phyloP scores from a whole-genome alignment of 2,888 invertebrate species.

The Alviniconcha strummeri region DNA sequence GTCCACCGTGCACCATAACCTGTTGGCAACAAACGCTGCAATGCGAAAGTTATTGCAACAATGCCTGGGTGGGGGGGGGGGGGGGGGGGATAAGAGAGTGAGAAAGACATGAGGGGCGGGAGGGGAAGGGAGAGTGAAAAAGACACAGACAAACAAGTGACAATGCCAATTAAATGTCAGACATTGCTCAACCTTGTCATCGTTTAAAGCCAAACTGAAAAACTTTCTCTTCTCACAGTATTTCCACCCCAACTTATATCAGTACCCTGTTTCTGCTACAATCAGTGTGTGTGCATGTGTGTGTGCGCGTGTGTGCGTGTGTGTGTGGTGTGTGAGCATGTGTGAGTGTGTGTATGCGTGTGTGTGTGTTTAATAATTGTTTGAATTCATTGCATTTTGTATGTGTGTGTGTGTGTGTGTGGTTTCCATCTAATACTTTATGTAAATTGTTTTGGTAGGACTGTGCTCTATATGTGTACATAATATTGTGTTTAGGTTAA shows the following conservation, averaged over 20 bases:
- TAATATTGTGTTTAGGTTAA: too few species aligned
- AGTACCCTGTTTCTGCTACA: background rate
- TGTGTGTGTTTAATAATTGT: background rate
- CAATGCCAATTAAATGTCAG: too few species aligned
- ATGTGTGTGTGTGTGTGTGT: background rate
- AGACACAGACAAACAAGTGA: too few species aligned
- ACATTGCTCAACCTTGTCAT: too few species aligned
- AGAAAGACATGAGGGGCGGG: too few species aligned
- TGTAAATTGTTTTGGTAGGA: too few species aligned
- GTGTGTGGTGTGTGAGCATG: background rate
- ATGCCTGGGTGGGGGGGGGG: too few species aligned
- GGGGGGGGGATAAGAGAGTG: background rate
- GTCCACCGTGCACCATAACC: constrained; percentile 72
- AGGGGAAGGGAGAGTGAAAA: too few species aligned
- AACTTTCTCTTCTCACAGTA: too few species aligned
- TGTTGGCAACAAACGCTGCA: constrained; percentile 33
- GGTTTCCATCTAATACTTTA: background rate
- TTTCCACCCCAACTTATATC: background rate
- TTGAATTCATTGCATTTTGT: background rate
- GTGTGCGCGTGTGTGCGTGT: too few species aligned
- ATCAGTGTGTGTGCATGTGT: background rate
- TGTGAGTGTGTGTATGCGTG: background rate
- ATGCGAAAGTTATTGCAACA: background rate
- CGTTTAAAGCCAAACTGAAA: constrained; percentile 9
- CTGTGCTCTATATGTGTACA: too few species aligned